Percentiles rank a stretch among this genome's conserved stretches.
These are phyloP conservation scores for Excalfactoria chinensis DNA, from an alignment of 2,113 vertebrate genomes.

Conservation along the genomic window DNA sequence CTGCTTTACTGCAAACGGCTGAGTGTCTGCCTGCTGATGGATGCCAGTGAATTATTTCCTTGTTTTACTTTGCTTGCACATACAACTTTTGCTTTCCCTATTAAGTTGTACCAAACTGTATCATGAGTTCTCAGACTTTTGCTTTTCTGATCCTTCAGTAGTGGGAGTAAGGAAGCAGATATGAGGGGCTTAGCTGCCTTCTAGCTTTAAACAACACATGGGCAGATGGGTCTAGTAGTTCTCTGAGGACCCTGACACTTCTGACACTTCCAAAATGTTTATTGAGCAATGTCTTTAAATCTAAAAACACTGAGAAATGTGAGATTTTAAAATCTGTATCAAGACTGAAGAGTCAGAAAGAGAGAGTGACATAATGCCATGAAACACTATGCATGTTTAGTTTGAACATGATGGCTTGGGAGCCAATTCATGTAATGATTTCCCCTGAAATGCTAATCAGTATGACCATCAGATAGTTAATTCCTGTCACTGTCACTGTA, in stretches of 20 bases:
- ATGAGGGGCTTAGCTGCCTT: not conserved
- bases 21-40: too few relatives aligned
- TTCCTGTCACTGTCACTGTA: not conserved
- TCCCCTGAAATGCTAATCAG: not conserved
- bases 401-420: not conserved
- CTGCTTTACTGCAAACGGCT: too few relatives aligned
- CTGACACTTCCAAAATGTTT: fast-evolving
- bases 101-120: too few relatives aligned
- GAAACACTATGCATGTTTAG: not conserved
- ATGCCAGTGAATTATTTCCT: too few relatives aligned
- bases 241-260: fast-evolving
- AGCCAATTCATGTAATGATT: not conserved
- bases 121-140: not conserved
- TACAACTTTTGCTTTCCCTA: too few relatives aligned
- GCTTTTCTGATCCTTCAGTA: not conserved
- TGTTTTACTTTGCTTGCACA: too few relatives aligned
- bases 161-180: not conserved
- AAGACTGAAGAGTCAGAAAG: not conserved
- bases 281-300: not conserved
- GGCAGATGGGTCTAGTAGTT: not conserved
- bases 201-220: not conserved
- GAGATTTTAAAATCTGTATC: not conserved
- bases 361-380: not conserved
- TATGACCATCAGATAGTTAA: not conserved
- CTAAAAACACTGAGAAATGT: not conserved